Conservation (phyloP, 2,888 invertebrate species). For the Neria commutata region DNA sequence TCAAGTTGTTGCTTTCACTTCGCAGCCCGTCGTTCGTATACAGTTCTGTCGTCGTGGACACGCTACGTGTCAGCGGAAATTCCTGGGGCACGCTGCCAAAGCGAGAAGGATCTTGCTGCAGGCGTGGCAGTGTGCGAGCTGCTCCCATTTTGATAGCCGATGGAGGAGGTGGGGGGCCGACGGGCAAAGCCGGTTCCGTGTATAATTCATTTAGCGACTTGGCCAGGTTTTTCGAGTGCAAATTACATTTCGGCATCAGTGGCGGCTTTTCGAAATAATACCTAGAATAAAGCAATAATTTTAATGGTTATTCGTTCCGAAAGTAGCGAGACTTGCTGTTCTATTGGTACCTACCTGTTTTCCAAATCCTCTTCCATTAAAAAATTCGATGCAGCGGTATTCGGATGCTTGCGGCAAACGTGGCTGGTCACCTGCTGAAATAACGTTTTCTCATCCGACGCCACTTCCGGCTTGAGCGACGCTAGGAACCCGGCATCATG, state of each 20-base stretch:
- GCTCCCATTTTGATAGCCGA: slow-evolving; percentile 26
- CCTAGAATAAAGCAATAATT: slow-evolving; percentile 30
- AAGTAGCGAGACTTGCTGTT: neutral
- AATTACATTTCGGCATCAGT: slow-evolving; percentile 52
- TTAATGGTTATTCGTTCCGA: neutral
- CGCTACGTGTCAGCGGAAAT: slow-evolving; percentile 59
- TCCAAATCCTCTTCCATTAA: slow-evolving; percentile 45
- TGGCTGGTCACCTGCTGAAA: slow-evolving; percentile 33
- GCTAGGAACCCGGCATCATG: slow-evolving; percentile 38
- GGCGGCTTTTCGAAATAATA: slow-evolving; percentile 59
- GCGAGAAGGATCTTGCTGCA: slow-evolving; percentile 25
- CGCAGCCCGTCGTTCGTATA: neutral
- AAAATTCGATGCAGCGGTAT: slow-evolving; percentile 37
- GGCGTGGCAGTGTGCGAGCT: slow-evolving; percentile 35
- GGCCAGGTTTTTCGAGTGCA: slow-evolving; percentile 58
- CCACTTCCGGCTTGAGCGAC: slow-evolving; percentile 34
- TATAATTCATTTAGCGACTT: slow-evolving; percentile 61
- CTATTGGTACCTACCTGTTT: slow-evolving; percentile 38
- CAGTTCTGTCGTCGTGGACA: slow-evolving; percentile 59
- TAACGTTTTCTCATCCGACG: slow-evolving; percentile 23
- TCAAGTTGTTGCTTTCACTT: neutral
- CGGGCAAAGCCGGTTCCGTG: slow-evolving; percentile 45
- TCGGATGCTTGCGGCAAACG: slow-evolving; percentile 49
- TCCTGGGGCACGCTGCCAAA: slow-evolving; percentile 51
- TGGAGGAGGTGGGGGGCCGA: slow-evolving; percentile 32